Evolutionary conservation across 64 coral and sea anemone species (phyloP).

Genomic region (Actinia equina): DNA sequence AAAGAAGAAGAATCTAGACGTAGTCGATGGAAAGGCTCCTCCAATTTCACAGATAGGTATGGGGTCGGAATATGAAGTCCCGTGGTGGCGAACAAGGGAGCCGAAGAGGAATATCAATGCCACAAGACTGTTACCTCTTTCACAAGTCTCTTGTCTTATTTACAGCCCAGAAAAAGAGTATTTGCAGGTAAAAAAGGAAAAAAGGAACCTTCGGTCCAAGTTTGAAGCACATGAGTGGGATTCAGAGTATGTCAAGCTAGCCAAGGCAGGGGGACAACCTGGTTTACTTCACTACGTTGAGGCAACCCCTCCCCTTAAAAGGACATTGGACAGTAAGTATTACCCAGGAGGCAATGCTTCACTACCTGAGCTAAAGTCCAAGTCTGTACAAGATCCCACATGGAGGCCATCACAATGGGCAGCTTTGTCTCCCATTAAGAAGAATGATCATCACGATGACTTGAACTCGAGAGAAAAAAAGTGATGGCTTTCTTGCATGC

Average conservation of each 20-base stretch:
- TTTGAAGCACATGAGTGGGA: slow-evolving; percentile 29
- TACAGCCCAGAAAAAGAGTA: background rate
- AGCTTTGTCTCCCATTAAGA: slow-evolving; percentile 10
- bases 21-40: slow-evolving; percentile 5
- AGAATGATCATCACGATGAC: background rate
- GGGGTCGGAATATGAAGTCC: background rate
- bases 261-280: slow-evolving; percentile 48
- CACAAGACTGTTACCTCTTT: slow-evolving; percentile 38
- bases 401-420: slow-evolving; percentile 22
- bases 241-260: slow-evolving; percentile 45
- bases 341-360: background rate
- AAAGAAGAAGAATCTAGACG: background rate
- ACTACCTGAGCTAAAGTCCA: slow-evolving; percentile 4
- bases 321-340: background rate
- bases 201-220: background rate
- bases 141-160: slow-evolving; percentile 43
- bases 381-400: background rate
- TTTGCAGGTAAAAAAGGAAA: background rate
- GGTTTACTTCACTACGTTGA: slow-evolving; percentile 25
- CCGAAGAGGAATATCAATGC: slow-evolving; percentile 3
- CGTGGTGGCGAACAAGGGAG: background rate
- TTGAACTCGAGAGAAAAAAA: background rate
- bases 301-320: background rate
- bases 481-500: background rate
- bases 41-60: slow-evolving; percentile 53